phyloP scores from a whole-genome alignment of 2,113 vertebrate species.

The Spea multiplicata region DNA sequence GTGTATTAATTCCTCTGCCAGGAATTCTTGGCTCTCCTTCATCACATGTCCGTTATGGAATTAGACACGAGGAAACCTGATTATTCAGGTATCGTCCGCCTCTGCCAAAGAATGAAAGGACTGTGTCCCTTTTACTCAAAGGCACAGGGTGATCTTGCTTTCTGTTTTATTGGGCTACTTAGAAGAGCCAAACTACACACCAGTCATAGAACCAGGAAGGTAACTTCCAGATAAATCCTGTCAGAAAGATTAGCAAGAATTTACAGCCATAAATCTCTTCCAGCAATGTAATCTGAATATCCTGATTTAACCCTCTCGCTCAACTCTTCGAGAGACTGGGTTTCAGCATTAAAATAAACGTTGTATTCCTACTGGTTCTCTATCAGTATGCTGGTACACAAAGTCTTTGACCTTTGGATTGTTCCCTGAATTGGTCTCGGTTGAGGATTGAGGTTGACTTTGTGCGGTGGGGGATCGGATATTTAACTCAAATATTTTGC shows the following conservation, averaged over 20 bases:
- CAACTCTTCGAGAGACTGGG: not conserved
- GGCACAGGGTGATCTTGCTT: not conserved
- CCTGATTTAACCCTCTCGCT: not conserved
- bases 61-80: constrained; percentile 38
- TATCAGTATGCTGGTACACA: too few relatives aligned
- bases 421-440: too few relatives aligned
- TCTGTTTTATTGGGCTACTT: constrained; percentile 6
- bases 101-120: not conserved
- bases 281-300: not conserved
- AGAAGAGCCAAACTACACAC: not conserved
- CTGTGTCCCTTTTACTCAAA: not conserved
- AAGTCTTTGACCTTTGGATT: too few relatives aligned
- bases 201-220: constrained; percentile 3
- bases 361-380: too few relatives aligned
- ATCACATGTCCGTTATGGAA: constrained; percentile 17
- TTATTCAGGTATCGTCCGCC: constrained; percentile 33
- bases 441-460: too few relatives aligned
- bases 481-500: too few relatives aligned
- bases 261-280: constrained; percentile 15
- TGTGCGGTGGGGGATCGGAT: too few relatives aligned
- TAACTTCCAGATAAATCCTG: constrained; percentile 20
- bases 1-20: not conserved
- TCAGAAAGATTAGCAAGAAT: constrained; percentile 10
- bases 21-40: constrained; percentile 23
- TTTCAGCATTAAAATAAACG: not conserved